Evolutionary conservation across 2,797 vertebrate genomes (phyloP), one percentile per base, ranked within the genome.

Genomic region (Melanotaenia boesemani): DNA sequence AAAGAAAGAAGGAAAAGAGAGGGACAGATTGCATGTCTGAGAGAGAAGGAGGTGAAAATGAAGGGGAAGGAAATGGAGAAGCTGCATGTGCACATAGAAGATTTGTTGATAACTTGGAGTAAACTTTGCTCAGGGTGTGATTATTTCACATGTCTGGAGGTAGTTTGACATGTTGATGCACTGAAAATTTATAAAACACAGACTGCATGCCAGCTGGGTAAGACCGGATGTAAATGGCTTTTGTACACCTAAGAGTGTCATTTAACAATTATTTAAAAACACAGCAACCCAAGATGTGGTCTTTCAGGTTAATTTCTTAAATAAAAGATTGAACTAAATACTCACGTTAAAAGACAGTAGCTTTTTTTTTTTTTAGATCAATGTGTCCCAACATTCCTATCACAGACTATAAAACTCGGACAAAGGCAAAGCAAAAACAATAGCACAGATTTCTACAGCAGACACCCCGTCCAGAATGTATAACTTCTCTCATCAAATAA

Each of bases 1-100:
- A 57, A 58, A 73, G 67, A 85, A 84, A 81, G 70, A 77, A 36
- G 64, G 77, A 62, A 81, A 70, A 66, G 74, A 86, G 81, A 83
- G 73, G 81, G 88, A 90, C 83, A 91, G 90, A 91, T 89, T 90
- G 88, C 81, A 78, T 72, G 86, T 89, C 84, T 86, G 48, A 52
- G 46, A 50, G 46, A n/a, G 46, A 50, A 20, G 2, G 20, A 50
- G 46, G 9, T 7, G 76, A 86, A 87, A 86, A 82, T 84, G 83
- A 89, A 83, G 80, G 70, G 79, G 80, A 88, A 83, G 84, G 88
- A 83, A 88, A 82, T 56, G 74, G 76, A 90, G 86, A 86, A 91
- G 87, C 86, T 90, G 84, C 66, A 63, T 74, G 79, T 80, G 79
- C 70, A 79, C 84, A 85, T 81, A 63, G 63, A 73, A 78, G 83